A percentile compares a stretch with the other conserved stretches of the same genome.
These are phyloP conservation scores for Coptodon bakossiorum DNA, from an alignment of 2,113 vertebrate species.

Conservation along the genomic window DNA sequence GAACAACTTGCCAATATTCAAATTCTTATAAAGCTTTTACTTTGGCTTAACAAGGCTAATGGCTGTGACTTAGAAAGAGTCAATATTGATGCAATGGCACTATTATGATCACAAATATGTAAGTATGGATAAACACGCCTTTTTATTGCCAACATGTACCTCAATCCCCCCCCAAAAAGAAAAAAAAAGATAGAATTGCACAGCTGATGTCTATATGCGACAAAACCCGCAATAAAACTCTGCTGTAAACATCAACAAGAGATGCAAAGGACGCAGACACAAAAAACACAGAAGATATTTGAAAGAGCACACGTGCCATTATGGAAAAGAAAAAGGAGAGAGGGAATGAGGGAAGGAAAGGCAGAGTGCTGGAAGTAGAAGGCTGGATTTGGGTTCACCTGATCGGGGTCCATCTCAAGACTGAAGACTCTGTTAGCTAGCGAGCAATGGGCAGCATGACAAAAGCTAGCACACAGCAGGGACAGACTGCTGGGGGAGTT, in stretches of 20 bases:
- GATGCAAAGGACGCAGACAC: neutral
- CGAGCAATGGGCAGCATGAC: conserved; percentile 58
- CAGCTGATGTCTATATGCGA: neutral
- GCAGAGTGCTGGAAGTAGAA: neutral
- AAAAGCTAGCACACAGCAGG: conserved; percentile 68
- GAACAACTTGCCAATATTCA: neutral
- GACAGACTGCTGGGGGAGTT: conserved; percentile 63
- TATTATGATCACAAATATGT: neutral
- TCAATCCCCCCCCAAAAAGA: neutral
- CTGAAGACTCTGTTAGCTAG: conserved; percentile 47
- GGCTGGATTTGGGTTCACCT: conserved; percentile 25
- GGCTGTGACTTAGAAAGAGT: neutral
- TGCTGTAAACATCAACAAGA: neutral
- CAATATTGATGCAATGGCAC: neutral
- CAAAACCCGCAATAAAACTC: conserved; percentile 29
- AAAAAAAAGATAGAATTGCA: neutral
- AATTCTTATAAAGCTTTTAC: neutral
- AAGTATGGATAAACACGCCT: neutral
- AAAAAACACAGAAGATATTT: neutral
- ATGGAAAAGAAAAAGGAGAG: neutral
- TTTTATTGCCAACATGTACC: neutral
- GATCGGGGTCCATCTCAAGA: conserved; percentile 30
- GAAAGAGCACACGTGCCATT: neutral
- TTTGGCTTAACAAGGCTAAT: neutral
- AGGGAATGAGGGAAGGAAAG: conserved; percentile 4